These are phyloP conservation scores for Neofelis nebulosa DNA, from an alignment of 2,113 vertebrate genomes.

Conservation along the genomic window DNA sequence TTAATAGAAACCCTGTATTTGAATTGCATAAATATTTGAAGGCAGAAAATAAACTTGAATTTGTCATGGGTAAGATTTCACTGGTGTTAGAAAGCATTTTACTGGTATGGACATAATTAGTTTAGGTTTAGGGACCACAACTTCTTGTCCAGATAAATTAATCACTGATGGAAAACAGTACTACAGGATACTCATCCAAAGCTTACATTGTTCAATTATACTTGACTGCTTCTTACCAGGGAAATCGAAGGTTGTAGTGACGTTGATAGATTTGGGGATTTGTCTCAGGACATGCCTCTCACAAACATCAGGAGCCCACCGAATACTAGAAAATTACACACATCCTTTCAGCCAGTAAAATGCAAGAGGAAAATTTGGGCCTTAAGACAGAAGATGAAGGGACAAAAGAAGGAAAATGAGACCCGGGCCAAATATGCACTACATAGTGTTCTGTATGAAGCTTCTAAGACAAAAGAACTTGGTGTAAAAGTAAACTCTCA, in stretches of 20 bases:
- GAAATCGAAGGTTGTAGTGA: slow-evolving; percentile 28
- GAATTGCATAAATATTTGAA: neutral
- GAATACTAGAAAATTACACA: slow-evolving; percentile 37
- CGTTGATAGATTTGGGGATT: slow-evolving; percentile 49
- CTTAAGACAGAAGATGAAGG: slow-evolving; percentile 47
- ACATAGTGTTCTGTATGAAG: neutral
- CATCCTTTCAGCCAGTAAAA: slow-evolving; percentile 25
- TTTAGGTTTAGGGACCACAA: slow-evolving; percentile 46
- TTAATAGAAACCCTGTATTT: neutral
- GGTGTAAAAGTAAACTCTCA: neutral
- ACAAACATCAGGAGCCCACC: neutral
- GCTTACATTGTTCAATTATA: slow-evolving; percentile 40
- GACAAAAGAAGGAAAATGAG: slow-evolving; percentile 19
- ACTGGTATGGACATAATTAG: slow-evolving; percentile 35
- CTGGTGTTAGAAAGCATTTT: slow-evolving; percentile 26
- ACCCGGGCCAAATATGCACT: neutral
- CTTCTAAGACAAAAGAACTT: neutral
- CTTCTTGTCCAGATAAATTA: slow-evolving; percentile 48
- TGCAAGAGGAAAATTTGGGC: neutral
- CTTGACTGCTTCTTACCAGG: slow-evolving; percentile 52
- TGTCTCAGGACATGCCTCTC: neutral
- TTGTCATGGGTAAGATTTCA: neutral
- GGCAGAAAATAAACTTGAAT: neutral
- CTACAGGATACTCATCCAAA: neutral
- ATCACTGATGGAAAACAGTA: slow-evolving; percentile 43